Base-by-base conservation (phyloP, 2,888 invertebrate species). In the Phortica magna region DNA sequence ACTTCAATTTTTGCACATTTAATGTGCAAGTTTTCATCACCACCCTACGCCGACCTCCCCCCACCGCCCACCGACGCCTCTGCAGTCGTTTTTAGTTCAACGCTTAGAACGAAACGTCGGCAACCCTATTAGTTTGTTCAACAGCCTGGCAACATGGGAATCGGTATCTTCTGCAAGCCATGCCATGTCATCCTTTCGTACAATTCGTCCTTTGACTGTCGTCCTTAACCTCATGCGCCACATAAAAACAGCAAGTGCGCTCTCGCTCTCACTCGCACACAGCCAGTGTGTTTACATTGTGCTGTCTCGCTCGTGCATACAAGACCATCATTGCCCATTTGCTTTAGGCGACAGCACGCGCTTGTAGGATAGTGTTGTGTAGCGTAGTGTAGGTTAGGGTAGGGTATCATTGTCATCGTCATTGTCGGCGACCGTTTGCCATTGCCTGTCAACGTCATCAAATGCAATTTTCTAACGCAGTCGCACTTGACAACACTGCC, bases 401-500 rank as follows among this genome's bases (percentile, higher is more conserved):
- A 22, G 61, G 61, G 61, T 61, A 61, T 61, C 61, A 48, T 61
- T 17, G 57, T 59, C 57, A 19, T 5, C 59, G 22, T 59, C 22
- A 61, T n/a, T 22, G 22, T 61, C 22, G 12, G 61, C 61, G 22
- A 31, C 31, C 31, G 31, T 31, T 61, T 19, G 22, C 10, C 61
- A 12, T 61, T 19, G 19, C 2, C 48, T 61, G 22, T 22, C 19
- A 61, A 2, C 65, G 65, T 65, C 83, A 82, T 82, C 81, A 86
- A 84, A 86, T 86, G 89, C 88, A 89, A 85, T 88, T 88, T 90
- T 90, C 89, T 90, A 90, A 90, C 89, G 89, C 89, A 90, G 90
- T 83, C 89, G 89, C 89, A 90, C 85, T 85, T 85, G 61, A 84
- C 84, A 82, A 81, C 82, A 79, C 84, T 85, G 65, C 84, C 84